Percentiles rank a stretch among this genome's conserved stretches.
These are phyloP conservation scores for Bergia puertoricense DNA, from an alignment of 92 coral and sea anemone species.

Conservation along the genomic window DNA sequence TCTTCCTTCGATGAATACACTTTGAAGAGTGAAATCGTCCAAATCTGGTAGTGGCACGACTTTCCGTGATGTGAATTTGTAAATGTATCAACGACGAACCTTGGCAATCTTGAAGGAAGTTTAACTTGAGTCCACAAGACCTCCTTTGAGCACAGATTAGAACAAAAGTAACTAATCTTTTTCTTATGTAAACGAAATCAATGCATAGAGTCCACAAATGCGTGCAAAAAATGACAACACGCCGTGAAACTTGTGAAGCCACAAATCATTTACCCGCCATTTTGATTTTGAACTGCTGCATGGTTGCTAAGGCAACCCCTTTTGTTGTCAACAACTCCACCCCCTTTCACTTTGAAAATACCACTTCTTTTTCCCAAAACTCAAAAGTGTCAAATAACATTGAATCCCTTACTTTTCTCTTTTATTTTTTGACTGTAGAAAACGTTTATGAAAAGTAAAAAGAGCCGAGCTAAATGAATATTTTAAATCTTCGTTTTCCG, in stretches of 20 bases:
- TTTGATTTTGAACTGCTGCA: slow-evolving; percentile 12
- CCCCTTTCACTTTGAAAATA: neutral
- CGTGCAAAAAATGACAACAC: neutral
- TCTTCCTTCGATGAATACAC: neutral
- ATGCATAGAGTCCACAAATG: neutral
- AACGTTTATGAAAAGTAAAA: too few species aligned
- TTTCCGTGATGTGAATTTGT: neutral
- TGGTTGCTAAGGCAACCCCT: slow-evolving; percentile 27
- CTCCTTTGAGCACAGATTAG: neutral
- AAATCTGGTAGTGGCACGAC: neutral
- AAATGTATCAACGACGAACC: neutral
- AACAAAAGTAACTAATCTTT: neutral
- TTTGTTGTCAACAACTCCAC: neutral
- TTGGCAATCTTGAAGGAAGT: neutral
- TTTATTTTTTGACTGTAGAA: too few species aligned
- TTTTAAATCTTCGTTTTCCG: too few species aligned
- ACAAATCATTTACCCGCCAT: slow-evolving; percentile 28
- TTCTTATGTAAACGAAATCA: neutral
- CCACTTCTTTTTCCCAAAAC: too few species aligned
- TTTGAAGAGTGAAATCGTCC: neutral
- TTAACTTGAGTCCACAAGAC: neutral
- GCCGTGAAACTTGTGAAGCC: neutral
- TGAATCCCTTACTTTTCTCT: too few species aligned
- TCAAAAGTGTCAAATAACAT: too few species aligned
- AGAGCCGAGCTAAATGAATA: too few species aligned